phyloP scores from a whole-genome alignment of 2,888 invertebrate genomes.

The Anodontia alba region DNA sequence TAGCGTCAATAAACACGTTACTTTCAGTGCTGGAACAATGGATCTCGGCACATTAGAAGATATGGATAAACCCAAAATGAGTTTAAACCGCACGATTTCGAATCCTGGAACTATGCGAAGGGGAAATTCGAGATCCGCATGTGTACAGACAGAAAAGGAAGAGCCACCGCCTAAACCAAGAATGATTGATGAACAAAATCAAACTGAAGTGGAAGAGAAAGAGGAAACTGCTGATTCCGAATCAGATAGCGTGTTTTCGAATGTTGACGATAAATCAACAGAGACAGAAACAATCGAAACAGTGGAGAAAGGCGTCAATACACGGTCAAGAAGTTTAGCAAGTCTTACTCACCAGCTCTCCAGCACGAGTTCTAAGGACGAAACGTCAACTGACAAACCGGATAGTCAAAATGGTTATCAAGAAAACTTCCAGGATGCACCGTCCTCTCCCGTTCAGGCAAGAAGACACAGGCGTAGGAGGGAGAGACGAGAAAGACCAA shows the following conservation, averaged over 20 bases:
- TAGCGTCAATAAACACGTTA: slow-evolving; percentile 80
- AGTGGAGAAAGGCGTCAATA: slow-evolving; percentile 82
- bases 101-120: slow-evolving; percentile 55
- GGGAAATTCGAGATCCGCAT: slow-evolving; percentile 53
- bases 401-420: slow-evolving; percentile 48
- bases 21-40: slow-evolving; percentile 80
- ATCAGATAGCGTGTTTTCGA: slow-evolving; percentile 57
- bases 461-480: slow-evolving; percentile 72
- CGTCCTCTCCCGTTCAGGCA: slow-evolving; percentile 48
- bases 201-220: slow-evolving; percentile 65
- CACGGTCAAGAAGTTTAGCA: slow-evolving; percentile 69
- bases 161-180: slow-evolving; percentile 62
- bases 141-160: slow-evolving; percentile 65
- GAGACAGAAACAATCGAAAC: slow-evolving; percentile 75
- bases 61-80: slow-evolving; percentile 75
- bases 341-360: slow-evolving; percentile 67
- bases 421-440: slow-evolving; percentile 55
- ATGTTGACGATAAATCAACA: slow-evolving; percentile 69
- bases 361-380: slow-evolving; percentile 46
- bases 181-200: slow-evolving; percentile 54
- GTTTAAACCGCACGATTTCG: slow-evolving; percentile 56
- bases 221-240: slow-evolving; percentile 49
- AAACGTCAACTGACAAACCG: slow-evolving; percentile 45
- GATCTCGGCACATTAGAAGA: slow-evolving; percentile 83
- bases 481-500: slow-evolving; percentile 64